Conservation (phyloP, 2,797 vertebrate genomes). For the Adelosebastes latens region DNA sequence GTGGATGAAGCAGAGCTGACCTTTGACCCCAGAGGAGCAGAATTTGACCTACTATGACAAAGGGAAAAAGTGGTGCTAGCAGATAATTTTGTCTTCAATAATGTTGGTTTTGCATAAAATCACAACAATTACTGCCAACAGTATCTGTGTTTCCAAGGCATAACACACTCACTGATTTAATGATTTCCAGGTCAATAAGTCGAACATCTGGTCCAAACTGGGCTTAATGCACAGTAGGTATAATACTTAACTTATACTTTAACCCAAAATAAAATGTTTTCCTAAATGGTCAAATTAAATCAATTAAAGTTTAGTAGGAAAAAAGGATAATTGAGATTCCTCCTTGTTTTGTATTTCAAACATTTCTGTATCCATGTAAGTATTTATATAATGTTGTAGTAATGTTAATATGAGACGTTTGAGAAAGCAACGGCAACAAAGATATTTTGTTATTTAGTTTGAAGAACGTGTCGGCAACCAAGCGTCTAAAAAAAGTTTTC, state of each 20-base stretch:
- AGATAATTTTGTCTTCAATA: not conserved
- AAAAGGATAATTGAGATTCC: not conserved
- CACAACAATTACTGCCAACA: not conserved
- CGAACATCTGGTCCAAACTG: not conserved
- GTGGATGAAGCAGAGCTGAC: not conserved
- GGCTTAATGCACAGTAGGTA: not conserved
- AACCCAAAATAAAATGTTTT: rapidly evolving
- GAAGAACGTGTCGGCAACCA: not conserved
- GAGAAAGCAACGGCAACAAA: not conserved
- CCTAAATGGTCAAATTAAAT: not conserved
- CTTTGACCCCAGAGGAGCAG: not conserved
- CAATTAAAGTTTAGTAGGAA: too few species aligned
- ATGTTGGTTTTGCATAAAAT: not conserved
- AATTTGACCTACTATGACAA: not conserved
- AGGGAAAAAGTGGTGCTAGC: not conserved
- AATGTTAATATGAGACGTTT: not conserved
- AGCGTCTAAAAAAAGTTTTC: too few species aligned
- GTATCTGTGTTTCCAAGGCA: not conserved
- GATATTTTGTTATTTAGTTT: not conserved
- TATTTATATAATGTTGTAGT: not conserved
- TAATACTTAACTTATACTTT: too few species aligned
- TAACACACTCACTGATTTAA: not conserved
- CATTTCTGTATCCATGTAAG: not conserved
- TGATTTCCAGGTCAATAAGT: not conserved
- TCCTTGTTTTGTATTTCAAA: not conserved